Evolutionary conservation across 2,888 invertebrate genomes (phyloP).

Genomic region (Sabatieria punctata): DNA sequence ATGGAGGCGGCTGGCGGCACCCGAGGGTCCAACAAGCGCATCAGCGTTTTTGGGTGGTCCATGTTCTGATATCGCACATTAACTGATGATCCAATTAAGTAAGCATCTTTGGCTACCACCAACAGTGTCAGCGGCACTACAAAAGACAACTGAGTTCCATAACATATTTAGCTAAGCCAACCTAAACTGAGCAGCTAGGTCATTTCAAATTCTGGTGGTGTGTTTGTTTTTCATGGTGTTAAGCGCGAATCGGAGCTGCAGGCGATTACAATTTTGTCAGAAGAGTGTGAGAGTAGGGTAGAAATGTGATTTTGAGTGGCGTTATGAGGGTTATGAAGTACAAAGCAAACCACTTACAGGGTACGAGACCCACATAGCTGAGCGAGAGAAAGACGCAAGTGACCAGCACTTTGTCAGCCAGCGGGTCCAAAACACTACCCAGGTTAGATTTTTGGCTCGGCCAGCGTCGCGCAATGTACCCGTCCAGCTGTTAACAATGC

Average conservation of each 20-base stretch:
- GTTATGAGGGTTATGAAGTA: too few relatives aligned
- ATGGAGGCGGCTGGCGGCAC: slow-evolving; percentile 59
- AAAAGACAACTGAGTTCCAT: too few relatives aligned
- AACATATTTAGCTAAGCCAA: too few relatives aligned
- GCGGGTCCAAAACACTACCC: slow-evolving; percentile 85
- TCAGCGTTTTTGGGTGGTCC: not conserved
- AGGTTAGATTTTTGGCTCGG: slow-evolving; percentile 73
- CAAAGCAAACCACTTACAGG: too few relatives aligned
- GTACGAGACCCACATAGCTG: slow-evolving; percentile 67
- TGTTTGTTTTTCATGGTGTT: too few relatives aligned
- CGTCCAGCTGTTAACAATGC: slow-evolving; percentile 47
- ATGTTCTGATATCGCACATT: slow-evolving; percentile 55
- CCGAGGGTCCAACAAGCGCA: not conserved
- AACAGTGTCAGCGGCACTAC: slow-evolving; percentile 47
- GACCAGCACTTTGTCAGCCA: slow-evolving; percentile 87
- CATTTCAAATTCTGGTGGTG: too few relatives aligned
- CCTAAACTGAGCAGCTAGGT: too few relatives aligned
- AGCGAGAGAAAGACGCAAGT: slow-evolving; percentile 70
- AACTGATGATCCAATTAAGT: slow-evolving; percentile 64
- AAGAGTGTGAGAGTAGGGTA: too few relatives aligned
- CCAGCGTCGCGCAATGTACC: slow-evolving; percentile 85
- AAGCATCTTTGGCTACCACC: slow-evolving; percentile 64
- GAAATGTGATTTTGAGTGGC: too few relatives aligned
- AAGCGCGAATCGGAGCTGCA: too few relatives aligned
- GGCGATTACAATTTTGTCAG: too few relatives aligned